These are phyloP conservation scores for Stramonita haemastoma DNA, from an alignment of 2,888 invertebrate species.

Conservation along the genomic window DNA sequence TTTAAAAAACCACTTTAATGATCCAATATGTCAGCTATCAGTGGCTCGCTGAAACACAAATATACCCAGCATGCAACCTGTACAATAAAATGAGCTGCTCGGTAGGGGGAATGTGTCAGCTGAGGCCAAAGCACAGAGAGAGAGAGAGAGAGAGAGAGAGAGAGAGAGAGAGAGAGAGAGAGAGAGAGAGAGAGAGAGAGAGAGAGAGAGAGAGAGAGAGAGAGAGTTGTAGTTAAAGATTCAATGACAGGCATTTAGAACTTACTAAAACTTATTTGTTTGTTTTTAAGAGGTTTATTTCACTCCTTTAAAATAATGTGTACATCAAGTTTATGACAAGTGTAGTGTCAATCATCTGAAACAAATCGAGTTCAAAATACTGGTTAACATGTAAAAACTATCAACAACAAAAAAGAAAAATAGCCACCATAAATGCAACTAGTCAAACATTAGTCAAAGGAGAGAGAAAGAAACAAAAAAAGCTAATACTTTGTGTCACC, in stretches of 20 bases:
- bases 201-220: constrained; percentile 22
- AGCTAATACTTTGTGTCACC: background rate
- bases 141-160: constrained; percentile 35
- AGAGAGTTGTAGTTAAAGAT: background rate
- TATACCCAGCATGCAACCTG: no score
- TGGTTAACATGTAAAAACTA: background rate
- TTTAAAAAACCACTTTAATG: no score
- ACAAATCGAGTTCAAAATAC: background rate
- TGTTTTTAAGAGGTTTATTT: constrained; percentile 4
- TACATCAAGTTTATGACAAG: background rate
- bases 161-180: constrained; percentile 15
- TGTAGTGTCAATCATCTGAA: constrained; percentile 3
- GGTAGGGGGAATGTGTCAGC: no score
- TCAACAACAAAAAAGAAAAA: background rate
- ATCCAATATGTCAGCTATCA: no score
- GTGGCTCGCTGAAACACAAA: no score
- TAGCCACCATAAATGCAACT: background rate
- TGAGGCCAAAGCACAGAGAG: constrained; percentile 13
- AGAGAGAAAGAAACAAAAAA: background rate
- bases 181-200: constrained; percentile 40
- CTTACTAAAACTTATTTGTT: background rate
- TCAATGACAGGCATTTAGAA: background rate
- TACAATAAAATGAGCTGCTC: no score
- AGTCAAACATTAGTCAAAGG: background rate
- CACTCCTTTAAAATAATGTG: background rate